Evolutionary conservation across 92 coral and sea anemone genomes (phyloP).

Genomic region (Zoanthus gigantus): DNA sequence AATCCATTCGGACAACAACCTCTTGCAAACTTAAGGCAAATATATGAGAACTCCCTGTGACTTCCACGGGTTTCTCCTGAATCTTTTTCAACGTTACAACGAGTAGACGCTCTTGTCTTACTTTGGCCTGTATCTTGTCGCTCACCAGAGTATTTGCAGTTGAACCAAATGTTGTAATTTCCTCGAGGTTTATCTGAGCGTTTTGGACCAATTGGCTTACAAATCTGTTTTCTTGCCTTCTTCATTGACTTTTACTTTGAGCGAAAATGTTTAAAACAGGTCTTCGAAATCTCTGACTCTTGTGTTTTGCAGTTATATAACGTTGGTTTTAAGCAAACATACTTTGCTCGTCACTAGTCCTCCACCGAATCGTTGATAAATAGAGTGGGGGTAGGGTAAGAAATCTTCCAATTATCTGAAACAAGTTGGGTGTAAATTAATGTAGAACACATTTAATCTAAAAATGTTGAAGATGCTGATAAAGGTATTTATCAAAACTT

Average conservation of each 20-base stretch:
- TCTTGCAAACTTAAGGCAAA: constrained; percentile 84
- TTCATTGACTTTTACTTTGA: constrained; percentile 36
- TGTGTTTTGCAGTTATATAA: too few species aligned
- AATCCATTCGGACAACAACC: constrained; percentile 88
- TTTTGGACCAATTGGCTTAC: constrained; percentile 81
- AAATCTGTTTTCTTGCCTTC: constrained; percentile 86
- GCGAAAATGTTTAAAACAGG: background rate
- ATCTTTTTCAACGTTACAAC: constrained; percentile 73
- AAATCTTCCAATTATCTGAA: background rate
- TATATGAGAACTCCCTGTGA: constrained; percentile 63
- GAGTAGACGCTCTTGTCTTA: constrained; percentile 59
- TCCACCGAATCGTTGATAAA: background rate
- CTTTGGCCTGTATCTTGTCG: constrained; percentile 70
- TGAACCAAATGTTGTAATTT: constrained; percentile 90
- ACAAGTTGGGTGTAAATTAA: background rate
- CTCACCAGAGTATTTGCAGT: constrained; percentile 80
- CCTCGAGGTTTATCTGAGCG: constrained; percentile 61
- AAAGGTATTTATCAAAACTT: background rate
- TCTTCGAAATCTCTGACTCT: too few species aligned
- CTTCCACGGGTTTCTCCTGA: constrained; percentile 82
- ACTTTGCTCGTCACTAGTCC: constrained; percentile 7
- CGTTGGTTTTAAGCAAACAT: too few species aligned
- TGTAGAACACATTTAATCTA: background rate
- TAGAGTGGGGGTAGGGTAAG: background rate
- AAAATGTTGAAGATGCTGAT: background rate